Percentiles rank a stretch among this genome's conserved stretches.
These are phyloP conservation scores for Ips typographus DNA, from an alignment of 1,140 invertebrate genomes.

Conservation along the genomic window DNA sequence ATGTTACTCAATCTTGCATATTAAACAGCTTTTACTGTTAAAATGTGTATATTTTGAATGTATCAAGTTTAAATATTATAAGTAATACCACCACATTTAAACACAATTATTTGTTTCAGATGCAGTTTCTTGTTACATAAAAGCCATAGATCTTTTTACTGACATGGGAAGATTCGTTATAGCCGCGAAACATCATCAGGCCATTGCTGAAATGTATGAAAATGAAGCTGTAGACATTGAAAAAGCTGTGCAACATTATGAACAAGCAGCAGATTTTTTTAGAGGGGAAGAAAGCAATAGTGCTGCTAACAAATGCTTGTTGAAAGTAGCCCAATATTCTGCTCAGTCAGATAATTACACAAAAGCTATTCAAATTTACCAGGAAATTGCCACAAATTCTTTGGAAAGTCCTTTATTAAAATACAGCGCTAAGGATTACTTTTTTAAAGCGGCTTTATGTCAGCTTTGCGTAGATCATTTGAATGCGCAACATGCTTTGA, in stretches of 20 bases:
- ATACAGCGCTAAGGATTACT: slow-evolving; percentile 98
- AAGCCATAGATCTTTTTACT: slow-evolving; percentile 97
- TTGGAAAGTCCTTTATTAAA: slow-evolving; percentile 94
- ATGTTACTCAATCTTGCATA: too few relatives aligned
- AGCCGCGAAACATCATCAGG: slow-evolving; percentile 97
- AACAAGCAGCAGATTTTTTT: slow-evolving; percentile 97
- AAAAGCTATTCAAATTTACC: slow-evolving; percentile 96
- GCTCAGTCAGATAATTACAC: slow-evolving; percentile 96
- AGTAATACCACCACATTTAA: not conserved
- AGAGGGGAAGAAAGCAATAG: slow-evolving; percentile 88
- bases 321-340: slow-evolving; percentile 97
- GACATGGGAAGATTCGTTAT: slow-evolving; percentile 99
- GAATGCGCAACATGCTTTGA: slow-evolving; percentile 91
- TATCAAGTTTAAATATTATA: too few relatives aligned
- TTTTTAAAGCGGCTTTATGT: slow-evolving; percentile 93
- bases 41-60: too few relatives aligned
- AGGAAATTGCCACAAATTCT: slow-evolving; percentile 89
- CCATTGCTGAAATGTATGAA: slow-evolving; percentile 97
- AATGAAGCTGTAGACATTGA: slow-evolving; percentile 89
- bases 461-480: slow-evolving; percentile 94
- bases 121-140: slow-evolving; percentile 88
- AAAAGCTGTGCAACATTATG: slow-evolving; percentile 89
- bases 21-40: too few relatives aligned
- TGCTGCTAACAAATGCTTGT: slow-evolving; percentile 95
- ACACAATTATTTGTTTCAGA: slow-evolving; percentile 58